A percentile compares a stretch with the other conserved stretches of the same genome.
phyloP scores from a whole-genome alignment of 1,140 invertebrate species.

The Mercenaria mercenaria region DNA sequence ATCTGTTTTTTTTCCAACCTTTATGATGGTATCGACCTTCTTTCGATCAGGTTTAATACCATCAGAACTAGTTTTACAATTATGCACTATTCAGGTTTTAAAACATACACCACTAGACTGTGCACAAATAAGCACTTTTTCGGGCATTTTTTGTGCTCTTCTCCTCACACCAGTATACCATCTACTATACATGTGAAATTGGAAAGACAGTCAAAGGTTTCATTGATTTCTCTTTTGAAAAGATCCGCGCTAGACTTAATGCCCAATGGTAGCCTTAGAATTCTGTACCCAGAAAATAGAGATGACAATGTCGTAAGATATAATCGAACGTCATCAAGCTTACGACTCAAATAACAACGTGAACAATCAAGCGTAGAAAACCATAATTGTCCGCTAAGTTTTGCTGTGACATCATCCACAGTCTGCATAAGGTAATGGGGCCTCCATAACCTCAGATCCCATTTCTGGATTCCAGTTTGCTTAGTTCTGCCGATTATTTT shows the following conservation, averaged over 20 bases:
- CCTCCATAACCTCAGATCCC: conserved; percentile 57
- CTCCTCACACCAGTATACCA: no score
- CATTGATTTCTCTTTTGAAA: background rate
- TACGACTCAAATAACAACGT: conserved; percentile 85
- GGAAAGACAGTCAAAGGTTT: background rate
- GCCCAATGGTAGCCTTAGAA: conserved; percentile 8
- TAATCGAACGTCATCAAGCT: conserved; percentile 80
- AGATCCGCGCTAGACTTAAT: no score
- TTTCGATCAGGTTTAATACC: conserved; percentile 61
- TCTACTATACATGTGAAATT: no score
- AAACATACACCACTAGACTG: no score
- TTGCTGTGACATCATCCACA: conserved; percentile 53
- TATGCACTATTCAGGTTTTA: no score
- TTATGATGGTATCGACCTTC: conserved; percentile 55
- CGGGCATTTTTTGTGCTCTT: no score
- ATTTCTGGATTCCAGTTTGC: conserved; percentile 43
- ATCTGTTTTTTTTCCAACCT: conserved; percentile 47
- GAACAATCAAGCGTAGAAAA: conserved; percentile 67
- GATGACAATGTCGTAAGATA: background rate
- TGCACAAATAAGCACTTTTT: no score
- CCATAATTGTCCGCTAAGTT: conserved; percentile 45
- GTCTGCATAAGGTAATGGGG: conserved; percentile 45
- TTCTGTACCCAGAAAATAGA: conserved; percentile 66
- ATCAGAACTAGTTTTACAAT: background rate
- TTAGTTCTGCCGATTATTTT: no score